These are phyloP conservation scores for Sesamia nonagrioides DNA, from an alignment of 1,140 invertebrate species.

Conservation along the genomic window DNA sequence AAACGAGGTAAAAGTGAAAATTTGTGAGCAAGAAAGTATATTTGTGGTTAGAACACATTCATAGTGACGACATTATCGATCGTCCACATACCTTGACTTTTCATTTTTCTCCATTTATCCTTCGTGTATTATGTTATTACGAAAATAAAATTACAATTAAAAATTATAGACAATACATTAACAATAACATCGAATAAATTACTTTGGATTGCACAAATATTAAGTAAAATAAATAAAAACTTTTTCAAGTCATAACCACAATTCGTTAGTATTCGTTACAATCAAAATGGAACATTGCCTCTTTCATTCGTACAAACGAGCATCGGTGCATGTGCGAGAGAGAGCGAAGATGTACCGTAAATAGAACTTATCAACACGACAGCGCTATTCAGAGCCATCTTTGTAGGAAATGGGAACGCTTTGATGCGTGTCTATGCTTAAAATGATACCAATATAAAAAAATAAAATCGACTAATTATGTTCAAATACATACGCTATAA, in stretches of 20 bases:
- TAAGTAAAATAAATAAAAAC: conserved; percentile 76
- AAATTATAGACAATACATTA: conserved; percentile 61
- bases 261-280: conserved; percentile 86
- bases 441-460: conserved; percentile 55
- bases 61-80: conserved; percentile 82
- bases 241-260: conserved; percentile 75
- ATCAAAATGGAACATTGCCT: conserved; percentile 74
- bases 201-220: conserved; percentile 72
- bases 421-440: conserved; percentile 64
- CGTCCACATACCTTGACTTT: conserved; percentile 79
- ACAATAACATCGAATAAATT: conserved; percentile 57
- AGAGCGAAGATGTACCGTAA: conserved; percentile 68
- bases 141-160: conserved; percentile 57
- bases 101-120: conserved; percentile 81
- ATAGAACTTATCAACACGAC: conserved; percentile 71
- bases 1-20: conserved; percentile 40
- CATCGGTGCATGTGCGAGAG: conserved; percentile 55
- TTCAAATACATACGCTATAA: neutral
- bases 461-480: conserved; percentile 24
- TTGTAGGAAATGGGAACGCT: conserved; percentile 59
- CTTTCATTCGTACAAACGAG: conserved; percentile 46
- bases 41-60: conserved; percentile 71
- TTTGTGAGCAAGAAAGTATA: conserved; percentile 38
- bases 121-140: conserved; percentile 51
- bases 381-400: conserved; percentile 73